Conservation (phyloP, 2,888 invertebrate species). For the Agonopterix alstromeriana region DNA sequence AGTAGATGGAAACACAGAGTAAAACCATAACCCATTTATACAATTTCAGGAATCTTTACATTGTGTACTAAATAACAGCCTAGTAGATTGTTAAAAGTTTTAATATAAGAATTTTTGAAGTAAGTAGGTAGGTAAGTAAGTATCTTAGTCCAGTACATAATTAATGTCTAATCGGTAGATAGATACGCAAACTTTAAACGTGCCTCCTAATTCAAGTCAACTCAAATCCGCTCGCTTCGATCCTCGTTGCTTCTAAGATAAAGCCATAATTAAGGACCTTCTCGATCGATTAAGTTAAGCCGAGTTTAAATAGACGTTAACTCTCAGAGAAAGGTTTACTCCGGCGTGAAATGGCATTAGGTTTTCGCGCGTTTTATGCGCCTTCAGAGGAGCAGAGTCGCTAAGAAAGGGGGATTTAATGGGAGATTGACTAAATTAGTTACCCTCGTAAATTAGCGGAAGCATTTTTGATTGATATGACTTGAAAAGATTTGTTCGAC, state of each 20-base stretch:
- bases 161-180: too few species aligned
- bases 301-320: slow-evolving; percentile 76
- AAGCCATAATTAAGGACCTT: slow-evolving; percentile 75
- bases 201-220: slow-evolving; percentile 38
- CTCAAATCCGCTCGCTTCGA: slow-evolving; percentile 57
- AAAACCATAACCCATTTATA: too few species aligned
- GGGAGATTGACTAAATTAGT: slow-evolving; percentile 72
- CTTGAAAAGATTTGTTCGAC: slow-evolving; percentile 35
- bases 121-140: too few species aligned
- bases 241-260: slow-evolving; percentile 63
- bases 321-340: slow-evolving; percentile 74
- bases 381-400: slow-evolving; percentile 53
- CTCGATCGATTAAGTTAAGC: slow-evolving; percentile 75
- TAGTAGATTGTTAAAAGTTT: too few species aligned
- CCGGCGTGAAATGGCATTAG: slow-evolving; percentile 76
- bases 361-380: slow-evolving; percentile 72
- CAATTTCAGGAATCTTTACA: too few species aligned
- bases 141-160: too few species aligned
- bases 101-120: too few species aligned
- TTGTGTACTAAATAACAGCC: too few species aligned
- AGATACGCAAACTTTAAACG: slow-evolving; percentile 24
- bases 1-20: too few species aligned
- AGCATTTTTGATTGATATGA: slow-evolving; percentile 67
- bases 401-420: slow-evolving; percentile 72
- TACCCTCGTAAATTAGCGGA: slow-evolving; percentile 55